phyloP scores from a whole-genome alignment of 2,888 invertebrate genomes.

The Clusia tigrina region DNA sequence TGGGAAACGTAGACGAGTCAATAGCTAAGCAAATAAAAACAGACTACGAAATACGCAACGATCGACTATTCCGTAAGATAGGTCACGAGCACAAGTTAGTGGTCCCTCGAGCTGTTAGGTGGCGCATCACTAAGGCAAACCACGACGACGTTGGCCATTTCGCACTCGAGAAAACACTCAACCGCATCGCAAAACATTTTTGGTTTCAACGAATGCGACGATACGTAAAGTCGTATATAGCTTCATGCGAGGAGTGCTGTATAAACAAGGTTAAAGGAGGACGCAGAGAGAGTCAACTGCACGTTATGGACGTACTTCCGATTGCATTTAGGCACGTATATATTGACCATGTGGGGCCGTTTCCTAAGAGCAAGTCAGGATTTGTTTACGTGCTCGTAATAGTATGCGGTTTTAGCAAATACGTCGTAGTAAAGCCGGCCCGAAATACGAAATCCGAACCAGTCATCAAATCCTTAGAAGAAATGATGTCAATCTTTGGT shows the following conservation, averaged over 20 bases:
- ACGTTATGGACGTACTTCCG: not conserved
- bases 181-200: not conserved
- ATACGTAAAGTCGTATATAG: not conserved
- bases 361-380: slow-evolving; percentile 25
- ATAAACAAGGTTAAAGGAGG: not conserved
- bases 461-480: slow-evolving; percentile 17
- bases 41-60: not conserved
- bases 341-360: not conserved
- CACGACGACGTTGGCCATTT: slow-evolving; percentile 5
- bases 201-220: not conserved
- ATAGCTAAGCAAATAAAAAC: not conserved
- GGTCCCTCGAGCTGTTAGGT: not conserved
- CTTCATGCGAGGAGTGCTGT: not conserved
- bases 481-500: slow-evolving; percentile 17
- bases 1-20: not conserved
- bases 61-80: not conserved
- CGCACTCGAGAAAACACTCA: not conserved
- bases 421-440: slow-evolving; percentile 26
- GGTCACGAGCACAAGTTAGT: slow-evolving; percentile 1
- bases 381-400: slow-evolving; percentile 24
- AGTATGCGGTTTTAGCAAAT: slow-evolving; percentile 29
- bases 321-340: not conserved
- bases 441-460: slow-evolving; percentile 20
- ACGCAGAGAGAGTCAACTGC: not conserved
- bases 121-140: not conserved